These are phyloP conservation scores for Cylloceria caligata DNA, from an alignment of 2,888 invertebrate species.

Conservation along the genomic window DNA sequence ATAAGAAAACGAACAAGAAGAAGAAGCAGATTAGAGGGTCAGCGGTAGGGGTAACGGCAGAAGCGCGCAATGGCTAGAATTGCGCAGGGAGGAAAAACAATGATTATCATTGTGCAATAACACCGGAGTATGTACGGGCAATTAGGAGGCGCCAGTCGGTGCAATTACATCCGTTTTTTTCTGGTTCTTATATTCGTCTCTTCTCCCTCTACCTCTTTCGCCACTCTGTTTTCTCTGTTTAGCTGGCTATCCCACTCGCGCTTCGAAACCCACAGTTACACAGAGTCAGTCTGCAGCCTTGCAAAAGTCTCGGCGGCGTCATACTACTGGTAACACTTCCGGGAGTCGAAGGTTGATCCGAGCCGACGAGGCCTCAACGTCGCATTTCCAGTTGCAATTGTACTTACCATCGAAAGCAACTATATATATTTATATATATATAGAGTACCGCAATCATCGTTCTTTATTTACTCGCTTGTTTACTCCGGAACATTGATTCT, in stretches of 20 bases:
- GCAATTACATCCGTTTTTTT: slow-evolving; percentile 76
- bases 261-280: slow-evolving; percentile 9
- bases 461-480: slow-evolving; percentile 50
- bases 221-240: slow-evolving; percentile 52
- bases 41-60: slow-evolving; percentile 35
- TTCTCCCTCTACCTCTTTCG: slow-evolving; percentile 19
- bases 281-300: slow-evolving; percentile 70
- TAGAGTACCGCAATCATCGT: slow-evolving; percentile 16
- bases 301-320: slow-evolving; percentile 69
- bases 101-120: slow-evolving; percentile 78
- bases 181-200: slow-evolving; percentile 21
- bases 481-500: slow-evolving; percentile 53
- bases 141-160: slow-evolving; percentile 81
- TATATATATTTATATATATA: background rate
- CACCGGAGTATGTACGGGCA: slow-evolving; percentile 76
- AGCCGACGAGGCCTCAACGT: slow-evolving; percentile 49
- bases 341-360: slow-evolving; percentile 70
- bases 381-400: slow-evolving; percentile 20
- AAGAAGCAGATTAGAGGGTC: slow-evolving; percentile 20
- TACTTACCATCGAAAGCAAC: background rate
- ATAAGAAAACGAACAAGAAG: slow-evolving; percentile 14
- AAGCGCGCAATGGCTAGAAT: slow-evolving; percentile 42
- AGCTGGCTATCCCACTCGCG: slow-evolving; percentile 41
- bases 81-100: slow-evolving; percentile 74
- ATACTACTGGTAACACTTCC: slow-evolving; percentile 59